Percentiles rank a stretch among this genome's conserved stretches.
Evolutionary conservation across 2,888 invertebrate genomes (phyloP).

Genomic region (Leucophenga montana): DNA sequence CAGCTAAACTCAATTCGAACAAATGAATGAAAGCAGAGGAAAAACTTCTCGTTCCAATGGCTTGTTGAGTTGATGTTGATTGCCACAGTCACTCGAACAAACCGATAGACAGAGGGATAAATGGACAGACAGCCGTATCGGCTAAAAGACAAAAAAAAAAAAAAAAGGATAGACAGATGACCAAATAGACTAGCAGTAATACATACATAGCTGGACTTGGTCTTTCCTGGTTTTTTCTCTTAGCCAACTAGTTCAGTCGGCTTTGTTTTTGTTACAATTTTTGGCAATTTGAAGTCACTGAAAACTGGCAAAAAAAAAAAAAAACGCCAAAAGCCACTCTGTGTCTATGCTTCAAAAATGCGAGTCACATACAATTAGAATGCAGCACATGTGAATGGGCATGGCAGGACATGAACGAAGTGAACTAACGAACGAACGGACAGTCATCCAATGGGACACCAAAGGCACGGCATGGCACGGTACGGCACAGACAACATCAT

Average conservation of each 20-base stretch:
- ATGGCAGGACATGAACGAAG: not conserved
- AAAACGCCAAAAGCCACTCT: slow-evolving; percentile 2
- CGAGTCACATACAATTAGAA: slow-evolving; percentile 27
- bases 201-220: slow-evolving; percentile 6
- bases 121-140: not conserved
- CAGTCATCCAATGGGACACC: not conserved
- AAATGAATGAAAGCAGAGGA: not conserved
- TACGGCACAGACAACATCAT: slow-evolving; percentile 9
- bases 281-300: slow-evolving; percentile 22
- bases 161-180: not conserved
- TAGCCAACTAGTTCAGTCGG: not conserved
- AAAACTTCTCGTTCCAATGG: slow-evolving; percentile 8
- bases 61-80: slow-evolving; percentile 24
- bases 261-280: slow-evolving; percentile 20
- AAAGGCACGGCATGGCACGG: not conserved
- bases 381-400: not conserved
- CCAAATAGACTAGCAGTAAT: not conserved
- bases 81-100: slow-evolving; percentile 10
- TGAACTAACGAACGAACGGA: not conserved
- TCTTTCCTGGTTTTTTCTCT: not conserved
- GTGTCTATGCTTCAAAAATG: slow-evolving; percentile 6
- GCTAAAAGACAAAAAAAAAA: not conserved
- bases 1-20: not conserved
- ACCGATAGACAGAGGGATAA: not conserved
- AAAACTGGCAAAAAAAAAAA: slow-evolving; percentile 14